A percentile compares a stretch with the other conserved stretches of the same genome.
Evolutionary conservation across 2,888 invertebrate species (phyloP).

Genomic region (Idaea straminata): DNA sequence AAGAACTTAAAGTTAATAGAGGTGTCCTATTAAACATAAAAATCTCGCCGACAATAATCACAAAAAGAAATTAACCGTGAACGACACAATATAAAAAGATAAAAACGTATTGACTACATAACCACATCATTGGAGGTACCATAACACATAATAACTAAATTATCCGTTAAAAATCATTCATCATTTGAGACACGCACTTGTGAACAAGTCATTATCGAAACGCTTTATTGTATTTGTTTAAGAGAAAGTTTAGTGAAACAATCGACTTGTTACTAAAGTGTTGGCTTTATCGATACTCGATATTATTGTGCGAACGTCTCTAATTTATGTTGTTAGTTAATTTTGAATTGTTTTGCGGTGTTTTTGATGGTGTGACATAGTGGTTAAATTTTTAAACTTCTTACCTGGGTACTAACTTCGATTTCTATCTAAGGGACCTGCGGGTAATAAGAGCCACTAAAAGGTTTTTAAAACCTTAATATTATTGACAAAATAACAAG

Average conservation of each 20-base stretch:
- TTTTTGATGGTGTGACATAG: slow-evolving; percentile 9
- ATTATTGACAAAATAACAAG: too few relatives aligned
- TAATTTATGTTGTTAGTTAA: neutral
- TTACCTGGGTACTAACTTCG: too few relatives aligned
- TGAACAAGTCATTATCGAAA: slow-evolving; percentile 27
- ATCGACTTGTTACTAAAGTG: slow-evolving; percentile 31
- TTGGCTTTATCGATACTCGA: slow-evolving; percentile 17
- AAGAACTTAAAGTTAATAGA: neutral
- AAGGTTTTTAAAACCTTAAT: too few relatives aligned
- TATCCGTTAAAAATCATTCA: slow-evolving; percentile 32
- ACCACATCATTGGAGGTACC: slow-evolving; percentile 30
- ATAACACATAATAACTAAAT: slow-evolving; percentile 41
- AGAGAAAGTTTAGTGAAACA: slow-evolving; percentile 43
- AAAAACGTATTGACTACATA: slow-evolving; percentile 13
- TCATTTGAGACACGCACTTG: slow-evolving; percentile 23
- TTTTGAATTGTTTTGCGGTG: slow-evolving; percentile 7
- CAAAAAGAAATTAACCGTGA: slow-evolving; percentile 20
- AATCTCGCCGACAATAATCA: slow-evolving; percentile 19
- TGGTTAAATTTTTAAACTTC: neutral
- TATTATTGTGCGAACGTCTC: neutral
- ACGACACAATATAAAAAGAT: slow-evolving; percentile 15
- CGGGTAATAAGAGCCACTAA: too few relatives aligned
- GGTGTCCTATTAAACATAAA: slow-evolving; percentile 3
- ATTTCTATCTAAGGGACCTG: too few relatives aligned
- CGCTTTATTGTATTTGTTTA: slow-evolving; percentile 28